Conservation (phyloP, 2,888 invertebrate species). For the Calliphora vomitoria region DNA sequence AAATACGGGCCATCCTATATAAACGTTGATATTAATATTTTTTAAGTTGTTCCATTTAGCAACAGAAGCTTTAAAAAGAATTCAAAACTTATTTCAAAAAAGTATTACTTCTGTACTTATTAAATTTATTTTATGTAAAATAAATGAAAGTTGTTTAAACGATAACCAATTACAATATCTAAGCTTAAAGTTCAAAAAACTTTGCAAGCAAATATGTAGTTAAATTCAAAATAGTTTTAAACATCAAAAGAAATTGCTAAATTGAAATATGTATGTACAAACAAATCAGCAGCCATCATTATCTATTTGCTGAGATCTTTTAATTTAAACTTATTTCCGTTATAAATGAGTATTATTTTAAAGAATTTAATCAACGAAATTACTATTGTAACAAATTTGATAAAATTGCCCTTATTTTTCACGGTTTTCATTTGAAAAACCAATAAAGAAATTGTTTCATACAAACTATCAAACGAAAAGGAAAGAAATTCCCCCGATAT, state of each 20-base stretch:
- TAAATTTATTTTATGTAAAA: no score
- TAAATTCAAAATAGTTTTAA: not conserved
- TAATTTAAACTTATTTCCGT: conserved; percentile 38
- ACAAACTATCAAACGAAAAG: conserved; percentile 56
- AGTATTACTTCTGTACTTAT: no score
- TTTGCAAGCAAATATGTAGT: not conserved
- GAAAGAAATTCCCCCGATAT: conserved; percentile 64
- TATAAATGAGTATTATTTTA: conserved; percentile 64
- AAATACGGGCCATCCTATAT: no score
- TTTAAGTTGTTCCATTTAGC: no score
- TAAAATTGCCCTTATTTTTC: conserved; percentile 75
- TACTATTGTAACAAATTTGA: conserved; percentile 58
- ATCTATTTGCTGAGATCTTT: conserved; percentile 20
- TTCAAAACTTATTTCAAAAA: no score
- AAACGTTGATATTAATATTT: no score
- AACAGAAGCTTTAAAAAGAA: no score
- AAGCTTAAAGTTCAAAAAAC: no score
- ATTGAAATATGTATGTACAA: not conserved
- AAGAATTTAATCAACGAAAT: conserved; percentile 57
- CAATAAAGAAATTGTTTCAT: conserved; percentile 80
- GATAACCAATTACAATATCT: no score
- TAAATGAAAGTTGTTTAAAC: no score
- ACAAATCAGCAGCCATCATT: not conserved
- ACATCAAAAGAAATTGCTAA: not conserved
- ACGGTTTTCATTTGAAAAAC: conserved; percentile 76